Base-by-base conservation (phyloP, 2,797 vertebrate genomes). In the Protosalanx chinensis region DNA sequence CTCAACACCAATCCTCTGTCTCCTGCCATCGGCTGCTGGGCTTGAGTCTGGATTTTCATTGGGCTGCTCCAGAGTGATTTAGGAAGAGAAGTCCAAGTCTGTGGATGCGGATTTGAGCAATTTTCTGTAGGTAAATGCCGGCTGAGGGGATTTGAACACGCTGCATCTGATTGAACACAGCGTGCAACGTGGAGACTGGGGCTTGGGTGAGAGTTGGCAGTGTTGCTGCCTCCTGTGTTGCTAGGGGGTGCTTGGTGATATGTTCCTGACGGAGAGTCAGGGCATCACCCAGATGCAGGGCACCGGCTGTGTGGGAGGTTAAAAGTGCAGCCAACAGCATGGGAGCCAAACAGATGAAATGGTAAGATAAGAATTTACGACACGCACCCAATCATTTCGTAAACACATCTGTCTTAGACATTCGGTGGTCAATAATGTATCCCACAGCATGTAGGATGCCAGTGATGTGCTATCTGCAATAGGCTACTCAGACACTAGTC, bases 271-370 rank as follows among this genome's bases (percentile, higher is more conserved):
- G 80, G 84, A 83, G 83, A 79, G 79, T 79, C 87, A 85, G 85
- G 82, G 85, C 88, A 86, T 72, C 73, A 85, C 86, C 88, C 86
- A 87, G 84, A 90, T 87, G 84, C 72, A 41, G 79, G 79, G 76
- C 80, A 74, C 72, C 2, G 56, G 74, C 82, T 88, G 80, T 78
- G 82, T 85, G 87, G 89, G 87, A 82, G 88, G 86, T 78, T 91
- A 89, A 86, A 74, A 76, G 79, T 75, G 77, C 79, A 72, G 76
- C 82, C 64, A 83, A 35, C 90, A 91, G 85, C 85, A 93, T 93
- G 92, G 92, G 92, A 90, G 92, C 91, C 73, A 93, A 93, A 88
- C 92, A 90, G 84, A 93, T 93, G 91, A 93, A 93, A 92, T 93
- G 92, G 92, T 93, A 90, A 89, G 91, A 80, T 76, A 60, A 35